Evolutionary conservation across 2,888 invertebrate genomes (phyloP).

Genomic region (Cepaea hortensis): DNA sequence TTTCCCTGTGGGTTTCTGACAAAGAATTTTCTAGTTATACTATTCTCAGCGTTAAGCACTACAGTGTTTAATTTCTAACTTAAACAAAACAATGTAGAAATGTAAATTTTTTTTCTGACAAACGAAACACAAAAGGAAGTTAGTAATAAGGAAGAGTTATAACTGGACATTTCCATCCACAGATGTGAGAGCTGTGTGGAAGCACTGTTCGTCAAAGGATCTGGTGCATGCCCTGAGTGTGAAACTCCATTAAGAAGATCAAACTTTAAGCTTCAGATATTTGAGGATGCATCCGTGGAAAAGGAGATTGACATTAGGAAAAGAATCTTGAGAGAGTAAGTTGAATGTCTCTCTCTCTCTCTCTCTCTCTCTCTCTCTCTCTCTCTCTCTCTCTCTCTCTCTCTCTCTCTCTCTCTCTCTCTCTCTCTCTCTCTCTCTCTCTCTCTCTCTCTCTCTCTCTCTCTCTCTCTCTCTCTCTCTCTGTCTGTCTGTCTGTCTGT

Average conservation of each 20-base stretch:
- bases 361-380: too few relatives aligned
- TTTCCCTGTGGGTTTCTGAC: too few relatives aligned
- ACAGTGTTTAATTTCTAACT: too few relatives aligned
- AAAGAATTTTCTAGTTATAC: too few relatives aligned
- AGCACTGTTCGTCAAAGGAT: slow-evolving; percentile 93
- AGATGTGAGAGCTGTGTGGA: slow-evolving; percentile 97
- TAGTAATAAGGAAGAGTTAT: too few relatives aligned
- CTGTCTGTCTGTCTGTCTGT: too few relatives aligned
- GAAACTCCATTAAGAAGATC: slow-evolving; percentile 89
- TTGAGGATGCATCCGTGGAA: slow-evolving; percentile 96
- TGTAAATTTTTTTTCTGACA: too few relatives aligned
- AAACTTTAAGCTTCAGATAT: slow-evolving; percentile 94
- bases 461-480: too few relatives aligned
- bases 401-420: background rate
- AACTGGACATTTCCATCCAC: background rate
- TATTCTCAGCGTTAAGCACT: too few relatives aligned
- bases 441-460: too few relatives aligned
- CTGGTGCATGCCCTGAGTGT: slow-evolving; percentile 96
- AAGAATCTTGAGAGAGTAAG: slow-evolving; percentile 82
- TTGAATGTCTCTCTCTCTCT: background rate
- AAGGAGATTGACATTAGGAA: slow-evolving; percentile 97
- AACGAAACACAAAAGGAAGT: too few relatives aligned
- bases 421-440: background rate
- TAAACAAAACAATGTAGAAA: too few relatives aligned
- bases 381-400: background rate